These are phyloP conservation scores for Eclectus roratus DNA, from an alignment of 2,113 vertebrate genomes.

Conservation along the genomic window DNA sequence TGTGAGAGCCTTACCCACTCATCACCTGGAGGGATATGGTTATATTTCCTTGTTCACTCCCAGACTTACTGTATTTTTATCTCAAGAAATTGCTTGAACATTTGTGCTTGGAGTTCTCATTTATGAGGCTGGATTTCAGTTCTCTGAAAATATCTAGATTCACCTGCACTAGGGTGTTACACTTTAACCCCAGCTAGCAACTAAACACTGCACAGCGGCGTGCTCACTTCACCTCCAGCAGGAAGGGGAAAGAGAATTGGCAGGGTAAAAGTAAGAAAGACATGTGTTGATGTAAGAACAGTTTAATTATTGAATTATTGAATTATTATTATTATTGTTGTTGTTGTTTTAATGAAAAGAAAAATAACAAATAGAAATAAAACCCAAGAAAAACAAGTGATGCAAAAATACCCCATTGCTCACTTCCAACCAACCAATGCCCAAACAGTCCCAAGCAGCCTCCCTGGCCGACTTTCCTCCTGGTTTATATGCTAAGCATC, in stretches of 20 bases:
- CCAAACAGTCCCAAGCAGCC: background rate
- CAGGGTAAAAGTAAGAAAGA: background rate
- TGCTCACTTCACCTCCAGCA: background rate
- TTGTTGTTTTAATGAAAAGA: background rate
- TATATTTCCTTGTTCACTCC: background rate
- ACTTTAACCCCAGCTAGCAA: background rate
- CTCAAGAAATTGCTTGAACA: rapidly evolving
- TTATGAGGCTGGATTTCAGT: background rate
- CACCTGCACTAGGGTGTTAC: background rate
- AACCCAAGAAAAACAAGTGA: background rate
- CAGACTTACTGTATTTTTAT: background rate
- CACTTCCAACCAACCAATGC: background rate
- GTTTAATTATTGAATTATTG: background rate
- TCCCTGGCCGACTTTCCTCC: background rate
- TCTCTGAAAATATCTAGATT: background rate
- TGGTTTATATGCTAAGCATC: background rate
- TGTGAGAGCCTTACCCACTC: background rate
- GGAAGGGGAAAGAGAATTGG: background rate
- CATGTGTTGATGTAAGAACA: background rate
- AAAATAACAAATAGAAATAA: background rate
- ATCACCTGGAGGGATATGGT: background rate
- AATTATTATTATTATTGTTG: background rate
- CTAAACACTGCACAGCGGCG: background rate
- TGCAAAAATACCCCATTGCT: background rate
- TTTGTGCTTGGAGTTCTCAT: background rate